Base-by-base conservation (phyloP, 1,140 invertebrate genomes). In the Drosophila azteca region DNA sequence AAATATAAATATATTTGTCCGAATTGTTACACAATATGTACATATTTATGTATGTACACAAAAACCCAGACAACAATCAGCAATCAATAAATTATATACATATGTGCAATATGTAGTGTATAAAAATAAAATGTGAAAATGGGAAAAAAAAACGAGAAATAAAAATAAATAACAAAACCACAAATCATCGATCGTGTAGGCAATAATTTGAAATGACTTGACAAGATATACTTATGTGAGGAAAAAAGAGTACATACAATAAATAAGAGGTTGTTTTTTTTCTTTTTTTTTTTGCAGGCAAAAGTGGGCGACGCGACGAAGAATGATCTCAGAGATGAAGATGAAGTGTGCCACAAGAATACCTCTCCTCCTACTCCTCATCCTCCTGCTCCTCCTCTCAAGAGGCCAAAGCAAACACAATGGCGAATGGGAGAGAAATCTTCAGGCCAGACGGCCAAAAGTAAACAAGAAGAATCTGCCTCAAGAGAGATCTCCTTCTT, bases 141-240 rank as follows among this genome's bases (percentile, higher is more conserved):
- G 49, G n/a, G 17, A 31, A 43, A 67, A 39, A 31, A 43, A 67
- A 39, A 35, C 62, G 39, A 29, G n/a, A 29, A 52, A 55, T 51
- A 63, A 60, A 63, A 63, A 45, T 52, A 70, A 76, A 79, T 57
- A 81, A 61, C 2, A 39, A 39, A 3, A 3, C 39, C 54, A 64
- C 50, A 65, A 59, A 59, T 76, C 74, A 46, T 58, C 60, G 44
- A 64, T 39, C 35, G 35, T 5, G 79, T 85, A 49, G 61, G 50
- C 58, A 60, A 81, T 65, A 69, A 77, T 77, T 77, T 68, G 57
- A 73, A 79, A 73, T 66, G 80, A 84, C 65, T 45, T 46, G 64
- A 62, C 54, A 55, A 64, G 52, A 66, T 35, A 62, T 67, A 53
- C 48, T 67, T 66, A 15, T 43, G 24, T 5, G 24, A 26, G 45